phyloP scores from a whole-genome alignment of 2,113 vertebrate species.

The Lutjanus erythropterus region DNA sequence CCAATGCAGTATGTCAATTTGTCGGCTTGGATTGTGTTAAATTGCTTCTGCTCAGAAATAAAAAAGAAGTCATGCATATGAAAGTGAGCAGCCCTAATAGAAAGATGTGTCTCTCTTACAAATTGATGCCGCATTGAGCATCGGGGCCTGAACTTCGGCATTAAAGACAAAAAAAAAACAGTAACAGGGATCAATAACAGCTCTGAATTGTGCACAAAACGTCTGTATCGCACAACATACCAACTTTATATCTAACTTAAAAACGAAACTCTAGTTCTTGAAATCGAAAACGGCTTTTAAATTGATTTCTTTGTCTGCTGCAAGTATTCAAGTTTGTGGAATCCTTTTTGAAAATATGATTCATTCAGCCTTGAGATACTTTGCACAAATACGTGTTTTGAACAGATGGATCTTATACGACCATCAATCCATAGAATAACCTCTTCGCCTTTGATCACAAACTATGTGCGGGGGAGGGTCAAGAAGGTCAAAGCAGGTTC shows the following conservation, averaged over 20 bases:
- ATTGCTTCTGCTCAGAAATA: conserved; percentile 55
- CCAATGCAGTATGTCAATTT: conserved; percentile 42
- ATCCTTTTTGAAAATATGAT: conserved; percentile 41
- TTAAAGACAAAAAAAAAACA: conserved; percentile 33
- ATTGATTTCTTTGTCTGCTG: conserved; percentile 29
- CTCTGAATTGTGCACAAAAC: conserved; percentile 12
- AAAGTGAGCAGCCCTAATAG: conserved; percentile 56
- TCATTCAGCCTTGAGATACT: conserved; percentile 45
- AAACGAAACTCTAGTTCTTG: conserved; percentile 6
- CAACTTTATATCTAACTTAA: conserved; percentile 18
- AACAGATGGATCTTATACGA: conserved; percentile 39
- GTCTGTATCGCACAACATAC: conserved; percentile 3
- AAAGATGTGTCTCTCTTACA: conserved; percentile 66
- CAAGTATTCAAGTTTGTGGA: conserved; percentile 27
- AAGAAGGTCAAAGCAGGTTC: conserved; percentile 64
- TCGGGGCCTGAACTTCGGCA: conserved; percentile 32
- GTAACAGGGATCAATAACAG: conserved; percentile 11
- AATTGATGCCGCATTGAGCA: conserved; percentile 42
- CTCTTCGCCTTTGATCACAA: conserved; percentile 37
- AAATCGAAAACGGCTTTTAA: conserved; percentile 3
- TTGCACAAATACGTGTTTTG: too few species aligned
- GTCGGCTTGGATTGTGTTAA: conserved; percentile 58
- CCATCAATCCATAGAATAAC: conserved; percentile 16
- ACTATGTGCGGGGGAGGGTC: conserved; percentile 54
- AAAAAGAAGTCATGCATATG: conserved; percentile 56